Base-by-base conservation (phyloP, 1,140 invertebrate species). In the Parapsyche elsis region DNA sequence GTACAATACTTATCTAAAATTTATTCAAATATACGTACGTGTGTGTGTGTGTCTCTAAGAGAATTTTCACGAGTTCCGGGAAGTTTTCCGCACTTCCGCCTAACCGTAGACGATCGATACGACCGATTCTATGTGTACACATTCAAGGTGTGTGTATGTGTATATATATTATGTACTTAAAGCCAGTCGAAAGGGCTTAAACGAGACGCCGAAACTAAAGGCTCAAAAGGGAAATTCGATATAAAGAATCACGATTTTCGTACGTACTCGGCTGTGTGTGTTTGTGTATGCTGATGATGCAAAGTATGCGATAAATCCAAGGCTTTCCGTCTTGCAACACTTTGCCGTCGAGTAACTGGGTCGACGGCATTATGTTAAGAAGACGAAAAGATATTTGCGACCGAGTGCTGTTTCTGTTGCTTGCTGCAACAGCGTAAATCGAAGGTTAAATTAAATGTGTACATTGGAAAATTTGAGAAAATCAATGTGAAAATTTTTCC, bases 221-320 rank as follows among this genome's bases (percentile, higher is more conserved):
- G 30, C 7, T 4, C 30, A 38, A 38, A 38, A 38, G 7, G 7
- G 30, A 38, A 38, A 38, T 38, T 38, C 30, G 30, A 38, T 38
- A 38, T 38, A 38, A 38, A 38, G 30, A 38, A 38, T 38, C 30
- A 38, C 7, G 30, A 67, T 67, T 2, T 26, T 1, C 64, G 19
- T 67, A 67, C 2, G 64, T 24, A 67, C 16, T 21, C 24, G 26
- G 26, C 2, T 73, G 30, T 38, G 1, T 38, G 30, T 38, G 30
- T 38, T 1, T 38, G 30, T 38, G 30, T 38, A 7, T 38, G 1
- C 38, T 45, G 30, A 23, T 14, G 38, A 16, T 30, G 16, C 12
- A 57, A 70, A 70, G 16, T 70, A 70, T 70, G 64, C 24, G 71
- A 73, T 73, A 73, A 73, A 45, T 73, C 71, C 71, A 73, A 73